Evolutionary conservation across 1,140 invertebrate genomes (phyloP).

Genomic region (Homarus americanus): DNA sequence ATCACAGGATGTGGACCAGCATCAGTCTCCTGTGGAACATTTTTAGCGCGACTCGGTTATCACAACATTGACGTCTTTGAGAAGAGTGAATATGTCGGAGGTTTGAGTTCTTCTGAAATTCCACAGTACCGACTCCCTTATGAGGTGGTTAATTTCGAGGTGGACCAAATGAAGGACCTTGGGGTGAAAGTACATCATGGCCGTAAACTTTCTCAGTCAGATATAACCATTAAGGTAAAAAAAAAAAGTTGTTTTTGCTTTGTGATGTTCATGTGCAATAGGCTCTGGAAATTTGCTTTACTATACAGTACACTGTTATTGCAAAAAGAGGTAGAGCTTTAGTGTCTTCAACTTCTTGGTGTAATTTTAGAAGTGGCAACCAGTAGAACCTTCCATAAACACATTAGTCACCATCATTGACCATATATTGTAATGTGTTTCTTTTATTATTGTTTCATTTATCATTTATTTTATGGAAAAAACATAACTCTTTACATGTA

Average conservation of each 20-base stretch:
- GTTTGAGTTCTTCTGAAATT: conserved; percentile 96
- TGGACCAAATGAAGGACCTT: conserved; percentile 93
- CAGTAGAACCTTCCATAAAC: not conserved
- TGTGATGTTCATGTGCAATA: too few relatives aligned
- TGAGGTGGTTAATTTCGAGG: conserved; percentile 95
- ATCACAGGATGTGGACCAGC: conserved; percentile 93
- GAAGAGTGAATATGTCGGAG: conserved; percentile 91
- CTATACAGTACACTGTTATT: too few relatives aligned
- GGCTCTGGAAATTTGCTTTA: too few relatives aligned
- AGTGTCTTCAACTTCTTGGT: too few relatives aligned
- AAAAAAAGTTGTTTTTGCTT: too few relatives aligned
- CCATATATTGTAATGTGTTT: not conserved
- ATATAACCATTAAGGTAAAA: conserved; percentile 85
- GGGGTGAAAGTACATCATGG: conserved; percentile 91
- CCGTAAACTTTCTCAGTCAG: conserved; percentile 82
- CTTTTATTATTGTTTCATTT: conserved; percentile 23
- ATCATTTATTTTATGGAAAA: conserved; percentile 1
- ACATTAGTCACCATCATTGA: not conserved
- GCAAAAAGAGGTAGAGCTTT: too few relatives aligned
- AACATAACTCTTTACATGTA: not conserved
- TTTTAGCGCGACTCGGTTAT: conserved; percentile 95
- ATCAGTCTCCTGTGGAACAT: conserved; percentile 97
- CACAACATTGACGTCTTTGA: conserved; percentile 95
- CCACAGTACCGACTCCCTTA: conserved; percentile 97
- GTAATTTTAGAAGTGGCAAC: too few relatives aligned